Evolutionary conservation across 1,140 invertebrate species (phyloP), one percentile per base, ranked within the genome.

Genomic region (Pomacea maculata): DNA sequence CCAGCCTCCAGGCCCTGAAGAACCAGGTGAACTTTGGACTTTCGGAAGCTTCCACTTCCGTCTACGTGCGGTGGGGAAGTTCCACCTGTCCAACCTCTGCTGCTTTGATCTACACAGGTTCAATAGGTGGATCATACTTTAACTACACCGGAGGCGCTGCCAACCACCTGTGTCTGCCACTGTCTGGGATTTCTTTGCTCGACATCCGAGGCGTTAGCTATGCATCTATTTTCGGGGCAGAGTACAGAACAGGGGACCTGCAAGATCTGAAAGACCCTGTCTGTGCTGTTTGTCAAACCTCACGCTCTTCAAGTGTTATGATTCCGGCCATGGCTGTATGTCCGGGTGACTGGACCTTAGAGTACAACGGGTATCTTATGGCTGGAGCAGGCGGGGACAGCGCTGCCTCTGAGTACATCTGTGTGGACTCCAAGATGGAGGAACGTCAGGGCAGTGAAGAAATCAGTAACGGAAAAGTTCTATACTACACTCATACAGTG

Each of bases 391-490:
- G 76, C 34, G 54, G 11, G 61, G 78, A 86, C 63, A 29, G 65
- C 1, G 76, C 63, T 1, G 63, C 63, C 7, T 73, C 70, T 25
- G 52, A 83, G 25, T 87, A 74, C 70, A 75, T 82, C 12, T 87
- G 86, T 78, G 61, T 87, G n/a, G 86, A 87, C 61, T 70, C 79
- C 57, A 68, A 82, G 11, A 78, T 85, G 15, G 85, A 85, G 64
- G 74, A 68, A 34, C 57, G 79, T 12, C 15, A 52, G 21, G 76
- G 67, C 21, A 84, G 85, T 9, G n/a, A 80, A 0, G 19, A 57
- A 17, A 54, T 79, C 19, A 25, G 84, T 45, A 45, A 85, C 54
- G 86, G 81, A 17, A 82, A 81, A 10, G 54, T 87, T 0, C 81
- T 87, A 29, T 86, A 85, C 65, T 61, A 55, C 10, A 85, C 86